Conservation (phyloP, 2,113 vertebrate species). For the Crotophaga sulcirostris region DNA sequence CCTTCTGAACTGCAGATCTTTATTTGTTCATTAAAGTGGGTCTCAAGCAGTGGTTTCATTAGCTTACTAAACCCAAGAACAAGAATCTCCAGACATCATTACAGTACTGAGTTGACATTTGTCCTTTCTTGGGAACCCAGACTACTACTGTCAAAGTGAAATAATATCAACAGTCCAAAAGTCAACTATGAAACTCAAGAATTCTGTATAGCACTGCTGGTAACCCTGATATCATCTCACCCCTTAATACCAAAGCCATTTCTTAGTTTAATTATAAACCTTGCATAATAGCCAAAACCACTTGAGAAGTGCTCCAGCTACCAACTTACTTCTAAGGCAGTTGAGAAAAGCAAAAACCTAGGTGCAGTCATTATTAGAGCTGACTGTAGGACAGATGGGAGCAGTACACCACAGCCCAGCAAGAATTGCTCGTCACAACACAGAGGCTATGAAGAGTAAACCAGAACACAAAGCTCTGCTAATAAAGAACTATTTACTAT, state of each 20-base stretch:
- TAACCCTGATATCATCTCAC: neutral
- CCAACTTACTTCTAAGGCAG: neutral
- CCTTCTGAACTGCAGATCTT: constrained; percentile 11
- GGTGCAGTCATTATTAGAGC: neutral
- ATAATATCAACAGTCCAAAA: neutral
- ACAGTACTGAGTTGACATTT: neutral
- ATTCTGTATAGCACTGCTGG: neutral
- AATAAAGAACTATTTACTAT: neutral
- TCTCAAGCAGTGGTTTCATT: constrained; percentile 14
- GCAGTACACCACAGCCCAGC: neutral
- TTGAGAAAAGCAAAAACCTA: neutral
- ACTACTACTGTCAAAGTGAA: constrained; percentile 14
- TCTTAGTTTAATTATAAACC: neutral
- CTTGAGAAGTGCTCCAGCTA: neutral
- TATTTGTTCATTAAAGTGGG: neutral
- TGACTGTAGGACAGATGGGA: neutral
- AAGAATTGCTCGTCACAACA: neutral
- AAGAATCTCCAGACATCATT: constrained; percentile 28
- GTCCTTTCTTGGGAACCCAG: neutral
- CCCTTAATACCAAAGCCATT: neutral
- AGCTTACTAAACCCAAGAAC: constrained; percentile 30
- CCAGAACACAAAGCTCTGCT: neutral
- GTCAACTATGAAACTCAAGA: neutral
- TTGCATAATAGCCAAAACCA: neutral
- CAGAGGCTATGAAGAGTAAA: neutral